Conservation (phyloP, 1,140 invertebrate genomes). For the Pseudomyrmex cubaensis region DNA sequence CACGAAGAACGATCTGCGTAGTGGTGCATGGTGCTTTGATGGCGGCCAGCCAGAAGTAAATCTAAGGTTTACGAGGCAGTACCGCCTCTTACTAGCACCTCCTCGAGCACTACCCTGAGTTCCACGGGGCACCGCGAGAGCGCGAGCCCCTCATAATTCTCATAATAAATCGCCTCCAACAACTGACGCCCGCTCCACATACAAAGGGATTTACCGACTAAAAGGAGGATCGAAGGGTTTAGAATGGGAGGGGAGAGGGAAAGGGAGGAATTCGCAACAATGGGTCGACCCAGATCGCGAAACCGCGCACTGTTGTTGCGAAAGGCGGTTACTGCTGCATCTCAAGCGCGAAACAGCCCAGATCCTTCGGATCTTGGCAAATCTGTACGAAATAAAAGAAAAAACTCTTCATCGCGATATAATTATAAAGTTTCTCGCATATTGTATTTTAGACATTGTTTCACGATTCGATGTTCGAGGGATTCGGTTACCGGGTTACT, state of each 20-base stretch:
- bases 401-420: constrained; percentile 7
- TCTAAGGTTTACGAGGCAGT: constrained; percentile 86
- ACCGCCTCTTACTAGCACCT: constrained; percentile 86
- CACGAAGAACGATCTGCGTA: constrained; percentile 69
- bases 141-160: constrained; percentile 82
- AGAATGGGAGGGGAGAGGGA: not conserved
- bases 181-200: constrained; percentile 75
- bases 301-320: constrained; percentile 56
- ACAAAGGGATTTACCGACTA: constrained; percentile 69
- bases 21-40: constrained; percentile 82
- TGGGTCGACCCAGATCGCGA: constrained; percentile 62
- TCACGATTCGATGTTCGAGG: no score
- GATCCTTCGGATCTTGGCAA: not conserved
- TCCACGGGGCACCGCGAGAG: constrained; percentile 74
- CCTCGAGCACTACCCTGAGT: constrained; percentile 83
- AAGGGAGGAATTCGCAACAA: constrained; percentile 50
- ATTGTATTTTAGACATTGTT: not conserved
- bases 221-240: constrained; percentile 52
- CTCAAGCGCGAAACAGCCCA: not conserved
- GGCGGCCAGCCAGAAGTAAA: constrained; percentile 85
- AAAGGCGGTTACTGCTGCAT: constrained; percentile 58
- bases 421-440: not conserved
- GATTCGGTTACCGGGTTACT: no score
- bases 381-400: constrained; percentile 5
- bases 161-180: constrained; percentile 84